phyloP scores from a whole-genome alignment of 53 echinoderm and acorn worm species.

The Echinometra lucunter region DNA sequence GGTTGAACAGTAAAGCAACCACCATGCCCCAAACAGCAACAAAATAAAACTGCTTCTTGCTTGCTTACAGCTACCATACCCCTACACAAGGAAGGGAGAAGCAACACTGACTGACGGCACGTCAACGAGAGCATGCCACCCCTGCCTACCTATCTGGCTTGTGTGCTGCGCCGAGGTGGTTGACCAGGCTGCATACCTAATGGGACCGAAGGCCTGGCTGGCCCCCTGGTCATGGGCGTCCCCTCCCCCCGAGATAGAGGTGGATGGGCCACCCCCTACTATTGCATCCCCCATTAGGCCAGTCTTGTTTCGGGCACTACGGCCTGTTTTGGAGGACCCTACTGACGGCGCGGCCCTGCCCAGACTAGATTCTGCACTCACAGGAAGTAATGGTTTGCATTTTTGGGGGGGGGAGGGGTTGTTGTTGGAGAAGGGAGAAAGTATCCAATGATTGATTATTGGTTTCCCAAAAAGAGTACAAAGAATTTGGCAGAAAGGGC shows the following conservation, averaged over 20 bases:
- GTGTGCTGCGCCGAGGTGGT: slow-evolving; percentile 68
- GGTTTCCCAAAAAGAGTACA: not conserved
- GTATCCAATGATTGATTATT: not conserved
- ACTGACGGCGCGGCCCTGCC: slow-evolving; percentile 65
- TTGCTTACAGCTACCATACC: slow-evolving; percentile 1
- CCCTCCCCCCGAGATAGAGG: slow-evolving; percentile 55
- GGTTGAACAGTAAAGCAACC: not conserved
- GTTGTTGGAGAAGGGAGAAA: not conserved
- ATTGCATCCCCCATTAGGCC: slow-evolving; percentile 50
- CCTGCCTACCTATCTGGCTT: slow-evolving; percentile 72
- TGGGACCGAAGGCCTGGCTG: slow-evolving; percentile 59
- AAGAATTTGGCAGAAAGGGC: slow-evolving; percentile 1
- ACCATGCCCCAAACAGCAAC: slow-evolving; percentile 35
- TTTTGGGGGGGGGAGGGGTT: not conserved
- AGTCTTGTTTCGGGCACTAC: slow-evolving; percentile 65
- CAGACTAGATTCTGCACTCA: slow-evolving; percentile 46
- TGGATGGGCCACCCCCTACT: slow-evolving; percentile 57
- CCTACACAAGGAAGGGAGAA: slow-evolving; percentile 20
- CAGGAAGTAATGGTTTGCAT: not conserved
- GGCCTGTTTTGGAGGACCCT: slow-evolving; percentile 73
- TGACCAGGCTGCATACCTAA: slow-evolving; percentile 66
- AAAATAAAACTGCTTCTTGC: not conserved
- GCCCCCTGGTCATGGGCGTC: slow-evolving; percentile 54
- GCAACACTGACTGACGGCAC: slow-evolving; percentile 41
- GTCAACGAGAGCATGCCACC: slow-evolving; percentile 2